These are phyloP conservation scores for Pseudoatta argentina DNA, from an alignment of 1,140 invertebrate species.

Conservation along the genomic window DNA sequence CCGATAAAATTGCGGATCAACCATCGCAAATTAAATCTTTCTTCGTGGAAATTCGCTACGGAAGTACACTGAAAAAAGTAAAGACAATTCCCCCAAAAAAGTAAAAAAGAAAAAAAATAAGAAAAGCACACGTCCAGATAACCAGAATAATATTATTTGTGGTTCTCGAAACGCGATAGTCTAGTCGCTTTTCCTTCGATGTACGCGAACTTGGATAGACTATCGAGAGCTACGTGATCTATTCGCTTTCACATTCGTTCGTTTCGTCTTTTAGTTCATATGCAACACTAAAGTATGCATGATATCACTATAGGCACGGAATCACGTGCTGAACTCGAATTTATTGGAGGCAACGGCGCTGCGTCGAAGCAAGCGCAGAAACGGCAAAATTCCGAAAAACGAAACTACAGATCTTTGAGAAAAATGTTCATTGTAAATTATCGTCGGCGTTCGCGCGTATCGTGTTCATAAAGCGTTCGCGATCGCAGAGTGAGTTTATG, in stretches of 20 bases:
- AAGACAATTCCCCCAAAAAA: background rate
- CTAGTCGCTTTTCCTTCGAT: conserved; percentile 1
- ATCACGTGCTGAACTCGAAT: conserved; percentile 19
- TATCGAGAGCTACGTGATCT: conserved; percentile 16
- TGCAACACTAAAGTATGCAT: conserved; percentile 25
- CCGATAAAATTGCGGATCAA: conserved; percentile 1
- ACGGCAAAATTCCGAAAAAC: background rate
- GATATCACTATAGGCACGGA: background rate
- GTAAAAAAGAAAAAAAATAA: background rate
- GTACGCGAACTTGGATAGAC: conserved; percentile 18
- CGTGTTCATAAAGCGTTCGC: conserved; percentile 2
- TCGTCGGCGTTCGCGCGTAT: background rate
- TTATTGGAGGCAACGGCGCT: background rate
- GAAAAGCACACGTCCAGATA: background rate
- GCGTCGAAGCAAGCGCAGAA: background rate
- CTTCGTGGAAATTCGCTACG: conserved; percentile 12
- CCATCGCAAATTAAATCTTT: conserved; percentile 40
- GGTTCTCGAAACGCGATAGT: background rate
- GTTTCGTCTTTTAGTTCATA: background rate
- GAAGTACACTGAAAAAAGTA: background rate
- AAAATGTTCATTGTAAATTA: conserved; percentile 19
- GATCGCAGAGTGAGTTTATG: conserved; percentile 25
- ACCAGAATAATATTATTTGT: conserved; percentile 42
- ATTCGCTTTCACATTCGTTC: conserved; percentile 13
- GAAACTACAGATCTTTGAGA: background rate